Evolutionary conservation across 2,888 invertebrate genomes (phyloP), one percentile per base, ranked within the genome.

Genomic region (Dryocosmus kuriphilus): DNA sequence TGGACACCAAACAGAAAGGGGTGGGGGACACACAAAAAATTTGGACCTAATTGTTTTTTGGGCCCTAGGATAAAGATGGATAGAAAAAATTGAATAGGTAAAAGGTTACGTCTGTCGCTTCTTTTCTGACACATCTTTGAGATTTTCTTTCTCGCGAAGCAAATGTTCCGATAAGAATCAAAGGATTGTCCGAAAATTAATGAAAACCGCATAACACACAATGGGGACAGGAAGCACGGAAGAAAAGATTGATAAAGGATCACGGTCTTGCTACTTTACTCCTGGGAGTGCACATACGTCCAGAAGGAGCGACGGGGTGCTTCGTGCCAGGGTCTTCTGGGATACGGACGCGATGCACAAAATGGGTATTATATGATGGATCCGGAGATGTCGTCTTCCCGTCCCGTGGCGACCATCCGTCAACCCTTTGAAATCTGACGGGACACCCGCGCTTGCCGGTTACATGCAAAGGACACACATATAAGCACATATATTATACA

Each of bases 361-460:
- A 87, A 85, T 35, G 35, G 63, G 14, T 85, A 90, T 89, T 89
- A 90, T 86, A 90, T 89, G 89, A 90, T 90, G 88, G 88, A 89
- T 90, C 85, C 86, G 79, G 82, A 86, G 81, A 85, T 86, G 88
- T 88, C 88, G 88, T 87, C 88, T 88, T 88, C 85, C 84, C 85
- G 89, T 90, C 90, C 90, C 90, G 88, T 84, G 86, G 89, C 89
- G 90, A 89, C 89, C 88, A 90, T 90, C 88, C 89, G 90, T 90
- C 89, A 90, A 88, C 86, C 86, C 88, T 89, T 89, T 89, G 85
- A 89, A 88, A 88, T 85, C 87, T 88, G 89, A 89, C 88, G 86
- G 86, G 86, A 81, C 85, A 84, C 82, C 82, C 81, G 83, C 78
- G 63, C 78, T 51, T 41, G 14, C 74, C 41, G 46, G 38, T 32